These are phyloP conservation scores for Lanistes nyassanus DNA, from an alignment of 1,140 invertebrate species.

Conservation along the genomic window DNA sequence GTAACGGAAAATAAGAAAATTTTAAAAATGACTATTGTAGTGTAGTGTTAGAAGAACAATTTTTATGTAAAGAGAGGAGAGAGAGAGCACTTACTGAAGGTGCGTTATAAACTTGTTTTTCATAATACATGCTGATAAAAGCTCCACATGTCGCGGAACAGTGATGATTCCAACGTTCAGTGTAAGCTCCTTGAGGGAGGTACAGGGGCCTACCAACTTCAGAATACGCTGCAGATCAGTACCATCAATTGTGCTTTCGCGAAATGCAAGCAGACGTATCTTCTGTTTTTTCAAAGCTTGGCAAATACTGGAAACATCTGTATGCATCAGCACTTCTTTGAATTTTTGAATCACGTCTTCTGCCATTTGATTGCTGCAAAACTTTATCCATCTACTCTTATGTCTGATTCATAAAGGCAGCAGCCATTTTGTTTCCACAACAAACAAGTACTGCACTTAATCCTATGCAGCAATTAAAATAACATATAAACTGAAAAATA, in stretches of 20 bases:
- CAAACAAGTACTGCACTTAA: conserved; percentile 17
- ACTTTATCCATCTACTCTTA: neutral
- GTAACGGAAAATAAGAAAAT: too few relatives aligned
- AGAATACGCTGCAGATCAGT: conserved; percentile 48
- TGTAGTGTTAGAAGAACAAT: neutral
- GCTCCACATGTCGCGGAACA: conserved; percentile 36
- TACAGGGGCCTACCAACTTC: conserved; percentile 38
- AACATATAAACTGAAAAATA: neutral
- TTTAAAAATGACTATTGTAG: neutral
- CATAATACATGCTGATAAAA: conserved; percentile 41
- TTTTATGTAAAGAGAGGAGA: neutral
- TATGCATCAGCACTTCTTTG: conserved; percentile 33
- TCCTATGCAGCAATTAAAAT: conserved; percentile 2
- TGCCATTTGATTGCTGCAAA: conserved; percentile 18
- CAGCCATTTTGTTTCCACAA: conserved; percentile 17
- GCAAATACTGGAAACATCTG: conserved; percentile 37
- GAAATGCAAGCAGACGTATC: conserved; percentile 39
- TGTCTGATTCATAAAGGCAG: neutral
- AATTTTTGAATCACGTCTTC: conserved; percentile 30
- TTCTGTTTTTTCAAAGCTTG: conserved; percentile 30
- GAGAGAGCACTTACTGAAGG: conserved; percentile 49
- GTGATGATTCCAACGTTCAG: conserved; percentile 51
- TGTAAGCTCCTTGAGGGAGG: conserved; percentile 51
- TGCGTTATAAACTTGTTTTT: conserved; percentile 51
- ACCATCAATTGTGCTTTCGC: conserved; percentile 49